These are phyloP conservation scores for Alitta virens DNA, from an alignment of 2,888 invertebrate genomes.

Conservation along the genomic window DNA sequence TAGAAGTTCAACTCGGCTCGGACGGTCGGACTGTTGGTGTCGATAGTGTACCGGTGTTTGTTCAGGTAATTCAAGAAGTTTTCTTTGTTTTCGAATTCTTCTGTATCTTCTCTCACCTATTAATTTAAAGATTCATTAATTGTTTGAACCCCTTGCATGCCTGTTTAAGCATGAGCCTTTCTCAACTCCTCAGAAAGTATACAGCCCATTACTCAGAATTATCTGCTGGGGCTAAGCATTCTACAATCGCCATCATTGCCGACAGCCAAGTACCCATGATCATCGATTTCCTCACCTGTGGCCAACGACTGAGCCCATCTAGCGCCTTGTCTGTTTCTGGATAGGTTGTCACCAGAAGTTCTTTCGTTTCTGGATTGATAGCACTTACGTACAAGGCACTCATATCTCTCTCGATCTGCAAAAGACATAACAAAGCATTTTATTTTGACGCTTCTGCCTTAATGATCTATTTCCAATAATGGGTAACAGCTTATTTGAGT, in stretches of 20 bases:
- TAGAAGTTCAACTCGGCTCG: slow-evolving; percentile 42
- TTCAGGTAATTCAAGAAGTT: slow-evolving; percentile 33
- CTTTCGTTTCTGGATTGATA: slow-evolving; percentile 38
- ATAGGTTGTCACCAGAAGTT: slow-evolving; percentile 38
- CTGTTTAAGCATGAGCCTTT: no score
- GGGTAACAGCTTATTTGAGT: no score
- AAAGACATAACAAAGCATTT: no score
- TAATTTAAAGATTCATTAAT: no score
- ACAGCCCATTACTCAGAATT: no score
- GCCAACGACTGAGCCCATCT: slow-evolving; percentile 38
- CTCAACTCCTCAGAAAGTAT: no score
- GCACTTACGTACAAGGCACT: slow-evolving; percentile 44
- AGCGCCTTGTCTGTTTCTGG: slow-evolving; percentile 33
- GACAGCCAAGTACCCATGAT: background rate
- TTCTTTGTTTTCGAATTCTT: slow-evolving; percentile 36
- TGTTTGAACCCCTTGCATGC: no score
- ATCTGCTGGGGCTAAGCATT: no score
- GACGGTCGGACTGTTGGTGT: slow-evolving; percentile 33
- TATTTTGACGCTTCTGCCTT: no score
- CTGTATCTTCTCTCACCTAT: background rate
- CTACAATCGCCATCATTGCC: background rate
- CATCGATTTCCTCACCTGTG: slow-evolving; percentile 8
- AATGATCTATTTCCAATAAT: no score
- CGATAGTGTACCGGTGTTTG: slow-evolving; percentile 41
- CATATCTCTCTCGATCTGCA: slow-evolving; percentile 45